These are phyloP conservation scores for Rhinopomastus cyanomelas DNA, from an alignment of 2,113 vertebrate genomes.

Conservation along the genomic window DNA sequence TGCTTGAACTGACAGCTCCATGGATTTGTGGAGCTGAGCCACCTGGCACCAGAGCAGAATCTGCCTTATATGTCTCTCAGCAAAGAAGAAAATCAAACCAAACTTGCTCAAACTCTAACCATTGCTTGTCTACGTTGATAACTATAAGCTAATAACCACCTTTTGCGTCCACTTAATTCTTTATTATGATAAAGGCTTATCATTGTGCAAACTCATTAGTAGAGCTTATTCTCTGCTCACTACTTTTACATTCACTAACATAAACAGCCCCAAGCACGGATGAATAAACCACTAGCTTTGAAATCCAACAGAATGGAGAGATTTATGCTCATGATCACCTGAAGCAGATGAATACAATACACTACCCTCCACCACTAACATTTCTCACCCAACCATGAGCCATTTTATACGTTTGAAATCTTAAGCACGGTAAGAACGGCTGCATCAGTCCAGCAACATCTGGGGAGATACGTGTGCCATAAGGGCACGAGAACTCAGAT, in stretches of 20 bases:
- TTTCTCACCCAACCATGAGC: accelerated
- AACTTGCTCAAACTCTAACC: not conserved
- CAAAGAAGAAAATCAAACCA: not conserved
- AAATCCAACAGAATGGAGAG: not conserved
- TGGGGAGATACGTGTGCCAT: not conserved
- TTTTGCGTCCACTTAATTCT: not conserved
- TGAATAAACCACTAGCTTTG: not conserved
- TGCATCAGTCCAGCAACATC: not conserved
- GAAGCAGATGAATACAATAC: not conserved
- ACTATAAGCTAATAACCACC: not conserved
- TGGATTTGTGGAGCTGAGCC: not conserved
- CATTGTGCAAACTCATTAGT: not conserved
- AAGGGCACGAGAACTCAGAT: not conserved
- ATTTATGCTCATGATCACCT: accelerated
- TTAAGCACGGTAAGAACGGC: not conserved
- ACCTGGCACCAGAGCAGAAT: not conserved
- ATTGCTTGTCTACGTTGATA: not conserved
- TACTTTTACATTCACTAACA: not conserved
- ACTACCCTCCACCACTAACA: no score
- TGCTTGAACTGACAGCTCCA: not conserved
- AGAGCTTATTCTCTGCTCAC: not conserved
- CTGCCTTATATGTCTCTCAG: not conserved
- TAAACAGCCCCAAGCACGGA: not conserved
- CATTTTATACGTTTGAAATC: not conserved
- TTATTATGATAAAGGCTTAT: not conserved